Conservation (phyloP, 2,888 invertebrate species). For the Brenthis hecate region DNA sequence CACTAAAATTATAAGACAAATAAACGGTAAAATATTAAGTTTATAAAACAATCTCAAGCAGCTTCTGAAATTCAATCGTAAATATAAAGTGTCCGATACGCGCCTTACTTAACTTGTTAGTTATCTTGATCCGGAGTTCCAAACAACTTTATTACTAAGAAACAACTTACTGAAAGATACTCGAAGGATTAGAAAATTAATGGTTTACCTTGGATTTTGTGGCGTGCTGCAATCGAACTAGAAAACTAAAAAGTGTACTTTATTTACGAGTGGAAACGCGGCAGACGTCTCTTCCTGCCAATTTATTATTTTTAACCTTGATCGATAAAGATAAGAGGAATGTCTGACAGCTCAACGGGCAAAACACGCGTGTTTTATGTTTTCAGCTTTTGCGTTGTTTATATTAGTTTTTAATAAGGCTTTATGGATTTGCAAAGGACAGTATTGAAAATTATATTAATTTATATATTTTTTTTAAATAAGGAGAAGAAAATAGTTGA, state of each 20-base stretch:
- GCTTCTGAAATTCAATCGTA: slow-evolving; percentile 2
- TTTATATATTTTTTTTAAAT: no score
- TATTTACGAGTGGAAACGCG: slow-evolving; percentile 24
- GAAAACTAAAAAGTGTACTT: slow-evolving; percentile 21
- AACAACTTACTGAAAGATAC: slow-evolving; percentile 30
- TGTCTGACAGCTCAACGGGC: slow-evolving; percentile 17
- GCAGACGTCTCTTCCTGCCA: slow-evolving; percentile 24
- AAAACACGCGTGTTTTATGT: slow-evolving; percentile 20
- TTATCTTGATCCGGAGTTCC: slow-evolving; percentile 27
- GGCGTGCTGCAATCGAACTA: slow-evolving; percentile 9
- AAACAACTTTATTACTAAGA: slow-evolving; percentile 30
- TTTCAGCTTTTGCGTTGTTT: neutral
- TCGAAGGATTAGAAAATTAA: slow-evolving; percentile 29
- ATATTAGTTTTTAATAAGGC: neutral
- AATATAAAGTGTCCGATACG: slow-evolving; percentile 21
- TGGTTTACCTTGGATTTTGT: slow-evolving; percentile 22
- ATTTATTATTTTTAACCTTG: slow-evolving; percentile 30
- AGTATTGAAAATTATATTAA: no score
- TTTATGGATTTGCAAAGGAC: neutral
- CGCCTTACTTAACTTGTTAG: slow-evolving; percentile 30
- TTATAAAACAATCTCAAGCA: neutral
- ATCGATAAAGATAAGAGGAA: slow-evolving; percentile 30
- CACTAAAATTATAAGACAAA: no score
- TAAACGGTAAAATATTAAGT: no score
- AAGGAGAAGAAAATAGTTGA: no score